phyloP scores from a whole-genome alignment of 2,113 vertebrate genomes.

The Nycticebus coucang region DNA sequence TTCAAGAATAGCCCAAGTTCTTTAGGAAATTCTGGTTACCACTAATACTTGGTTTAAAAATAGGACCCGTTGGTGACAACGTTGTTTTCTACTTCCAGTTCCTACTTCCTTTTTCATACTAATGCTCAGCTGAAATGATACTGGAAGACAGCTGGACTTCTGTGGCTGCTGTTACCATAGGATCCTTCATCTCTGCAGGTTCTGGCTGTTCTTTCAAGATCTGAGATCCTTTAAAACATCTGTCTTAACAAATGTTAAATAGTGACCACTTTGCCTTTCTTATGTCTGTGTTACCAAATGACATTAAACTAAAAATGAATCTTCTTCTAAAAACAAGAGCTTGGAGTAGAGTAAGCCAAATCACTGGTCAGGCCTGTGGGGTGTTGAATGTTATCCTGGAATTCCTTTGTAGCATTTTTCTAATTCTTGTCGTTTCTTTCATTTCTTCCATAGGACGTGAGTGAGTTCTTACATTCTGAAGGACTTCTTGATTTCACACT shows the following conservation, averaged over 20 bases:
- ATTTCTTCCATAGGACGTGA: background rate
- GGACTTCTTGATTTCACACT: background rate
- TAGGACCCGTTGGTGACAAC: background rate
- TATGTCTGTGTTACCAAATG: background rate
- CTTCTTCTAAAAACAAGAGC: background rate
- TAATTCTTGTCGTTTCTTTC: constrained; percentile 45
- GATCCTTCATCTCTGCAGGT: background rate
- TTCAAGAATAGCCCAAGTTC: background rate
- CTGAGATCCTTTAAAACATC: background rate
- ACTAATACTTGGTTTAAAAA: background rate
- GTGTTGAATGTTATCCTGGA: background rate
- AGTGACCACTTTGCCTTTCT: background rate
- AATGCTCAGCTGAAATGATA: background rate
- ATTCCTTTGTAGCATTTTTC: background rate
- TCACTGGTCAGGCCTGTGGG: background rate
- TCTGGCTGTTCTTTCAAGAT: background rate
- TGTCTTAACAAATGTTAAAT: constrained; percentile 35
- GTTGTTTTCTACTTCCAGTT: background rate
- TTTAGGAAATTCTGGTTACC: constrained; percentile 3
- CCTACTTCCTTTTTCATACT: background rate
- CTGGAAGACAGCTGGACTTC: background rate
- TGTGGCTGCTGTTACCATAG: background rate
- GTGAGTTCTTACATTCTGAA: background rate
- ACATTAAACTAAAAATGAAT: constrained; percentile 21
- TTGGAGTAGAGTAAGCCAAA: background rate